Conservation (phyloP, 2,888 invertebrate species). For the Drosophila neutralis region DNA sequence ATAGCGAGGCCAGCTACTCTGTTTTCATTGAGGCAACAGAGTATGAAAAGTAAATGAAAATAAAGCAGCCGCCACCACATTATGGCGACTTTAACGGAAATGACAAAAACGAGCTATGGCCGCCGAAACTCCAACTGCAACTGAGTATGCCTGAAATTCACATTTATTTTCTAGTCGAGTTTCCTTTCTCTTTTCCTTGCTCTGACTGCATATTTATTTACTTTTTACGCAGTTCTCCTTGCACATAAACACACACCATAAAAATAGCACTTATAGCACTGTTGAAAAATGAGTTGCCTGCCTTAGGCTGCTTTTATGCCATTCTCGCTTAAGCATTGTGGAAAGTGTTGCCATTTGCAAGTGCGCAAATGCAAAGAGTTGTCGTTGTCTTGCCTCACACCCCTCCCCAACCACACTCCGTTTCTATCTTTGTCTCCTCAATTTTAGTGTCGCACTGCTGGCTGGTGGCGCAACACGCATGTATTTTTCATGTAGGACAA, state of each 20-base stretch:
- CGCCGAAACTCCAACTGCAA: constrained; percentile 17
- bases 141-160: constrained; percentile 58
- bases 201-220: constrained; percentile 60
- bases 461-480: constrained; percentile 25
- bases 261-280: constrained; percentile 2
- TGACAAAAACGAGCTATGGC: constrained; percentile 52
- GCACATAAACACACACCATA: constrained; percentile 8
- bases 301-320: constrained; percentile 65
- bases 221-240: constrained; percentile 18
- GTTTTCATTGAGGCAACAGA: background rate
- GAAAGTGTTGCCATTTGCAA: constrained; percentile 51
- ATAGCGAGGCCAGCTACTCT: background rate
- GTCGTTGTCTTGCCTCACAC: constrained; percentile 14
- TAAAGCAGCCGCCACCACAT: constrained; percentile 11
- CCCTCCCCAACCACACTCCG: background rate
- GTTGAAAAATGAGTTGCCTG: constrained; percentile 47
- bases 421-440: background rate
- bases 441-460: background rate
- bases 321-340: constrained; percentile 49
- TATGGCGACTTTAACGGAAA: constrained; percentile 58
- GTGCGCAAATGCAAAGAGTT: constrained; percentile 32
- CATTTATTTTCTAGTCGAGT: constrained; percentile 71
- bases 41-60: constrained; percentile 7
- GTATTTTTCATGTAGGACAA: constrained; percentile 46
- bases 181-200: constrained; percentile 23